Evolutionary conservation across 1,140 invertebrate species (phyloP).

Genomic region (Drosophila nigrodunni): DNA sequence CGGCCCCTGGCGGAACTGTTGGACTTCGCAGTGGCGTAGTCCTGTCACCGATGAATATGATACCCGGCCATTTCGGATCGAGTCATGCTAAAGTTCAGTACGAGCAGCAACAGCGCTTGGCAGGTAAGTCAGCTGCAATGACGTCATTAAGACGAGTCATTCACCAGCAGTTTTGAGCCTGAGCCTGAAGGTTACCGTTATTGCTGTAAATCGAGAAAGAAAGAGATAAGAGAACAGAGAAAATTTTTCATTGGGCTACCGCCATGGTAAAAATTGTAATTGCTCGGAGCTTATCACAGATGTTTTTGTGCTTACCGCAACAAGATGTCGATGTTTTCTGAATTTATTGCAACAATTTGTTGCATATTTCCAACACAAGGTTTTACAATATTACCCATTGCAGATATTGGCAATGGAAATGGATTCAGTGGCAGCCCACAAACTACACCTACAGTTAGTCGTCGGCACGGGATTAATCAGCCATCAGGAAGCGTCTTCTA

Average conservation of each 20-base stretch:
- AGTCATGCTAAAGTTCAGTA: slow-evolving; percentile 61
- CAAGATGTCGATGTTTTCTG: slow-evolving; percentile 37
- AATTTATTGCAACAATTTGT: slow-evolving; percentile 39
- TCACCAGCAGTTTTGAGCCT: slow-evolving; percentile 28
- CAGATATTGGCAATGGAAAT: slow-evolving; percentile 56
- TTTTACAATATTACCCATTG: slow-evolving; percentile 49
- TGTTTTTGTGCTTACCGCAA: background rate
- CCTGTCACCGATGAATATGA: slow-evolving; percentile 57
- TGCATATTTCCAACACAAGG: slow-evolving; percentile 47
- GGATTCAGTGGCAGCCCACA: slow-evolving; percentile 27
- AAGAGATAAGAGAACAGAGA: slow-evolving; percentile 4
- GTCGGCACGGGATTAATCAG: slow-evolving; percentile 13
- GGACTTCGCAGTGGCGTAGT: slow-evolving; percentile 40
- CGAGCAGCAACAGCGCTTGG: slow-evolving; percentile 30
- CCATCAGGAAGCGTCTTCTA: slow-evolving; percentile 44
- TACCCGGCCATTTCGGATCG: slow-evolving; percentile 66
- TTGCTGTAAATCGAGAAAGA: background rate
- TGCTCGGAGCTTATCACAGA: slow-evolving; percentile 33
- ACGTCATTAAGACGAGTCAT: slow-evolving; percentile 13
- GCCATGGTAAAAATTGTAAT: background rate
- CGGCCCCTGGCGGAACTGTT: background rate
- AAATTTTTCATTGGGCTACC: background rate
- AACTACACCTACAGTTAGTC: slow-evolving; percentile 30
- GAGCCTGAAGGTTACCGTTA: slow-evolving; percentile 25
- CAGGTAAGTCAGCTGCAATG: slow-evolving; percentile 38